Evolutionary conservation across 2,113 vertebrate species (phyloP).

Genomic region (Salvelinus sp.): DNA sequence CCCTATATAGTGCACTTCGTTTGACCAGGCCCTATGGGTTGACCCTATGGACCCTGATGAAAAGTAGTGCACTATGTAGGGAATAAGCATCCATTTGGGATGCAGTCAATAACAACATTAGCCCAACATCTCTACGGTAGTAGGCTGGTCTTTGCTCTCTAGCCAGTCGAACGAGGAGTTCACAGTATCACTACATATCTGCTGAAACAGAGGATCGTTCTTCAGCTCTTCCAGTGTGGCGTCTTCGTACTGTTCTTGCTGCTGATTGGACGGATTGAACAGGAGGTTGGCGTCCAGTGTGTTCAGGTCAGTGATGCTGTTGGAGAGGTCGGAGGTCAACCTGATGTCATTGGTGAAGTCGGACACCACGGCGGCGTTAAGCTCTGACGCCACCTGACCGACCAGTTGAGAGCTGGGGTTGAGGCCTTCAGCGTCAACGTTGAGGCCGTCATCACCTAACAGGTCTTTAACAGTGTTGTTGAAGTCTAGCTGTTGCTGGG

Average conservation of each 20-base stretch:
- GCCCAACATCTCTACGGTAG: constrained; percentile 98
- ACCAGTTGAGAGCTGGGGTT: constrained; percentile 93
- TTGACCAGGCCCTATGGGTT: too few relatives aligned
- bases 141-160: constrained; percentile 98
- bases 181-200: constrained; percentile 98
- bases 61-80: constrained; percentile 7
- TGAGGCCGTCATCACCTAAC: constrained; percentile 77
- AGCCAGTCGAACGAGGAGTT: constrained; percentile 99
- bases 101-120: constrained; percentile 65
- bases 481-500: constrained; percentile 89
- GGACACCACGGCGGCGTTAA: constrained; percentile 76
- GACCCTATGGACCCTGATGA: too few relatives aligned
- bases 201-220: constrained; percentile 98
- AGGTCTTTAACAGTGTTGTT: constrained; percentile 97
- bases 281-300: constrained; percentile 95
- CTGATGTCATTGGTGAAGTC: constrained; percentile 94
- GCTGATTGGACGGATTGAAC: constrained; percentile 91
- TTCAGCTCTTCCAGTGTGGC: constrained; percentile 99
- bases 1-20: too few relatives aligned
- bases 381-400: constrained; percentile 91
- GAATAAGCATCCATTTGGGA: neutral
- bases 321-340: constrained; percentile 96
- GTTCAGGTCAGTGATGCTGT: constrained; percentile 99
- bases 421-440: constrained; percentile 69
- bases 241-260: constrained; percentile 98